Evolutionary conservation across 2,888 invertebrate genomes (phyloP).

Genomic region (Pemphredon lugubris): DNA sequence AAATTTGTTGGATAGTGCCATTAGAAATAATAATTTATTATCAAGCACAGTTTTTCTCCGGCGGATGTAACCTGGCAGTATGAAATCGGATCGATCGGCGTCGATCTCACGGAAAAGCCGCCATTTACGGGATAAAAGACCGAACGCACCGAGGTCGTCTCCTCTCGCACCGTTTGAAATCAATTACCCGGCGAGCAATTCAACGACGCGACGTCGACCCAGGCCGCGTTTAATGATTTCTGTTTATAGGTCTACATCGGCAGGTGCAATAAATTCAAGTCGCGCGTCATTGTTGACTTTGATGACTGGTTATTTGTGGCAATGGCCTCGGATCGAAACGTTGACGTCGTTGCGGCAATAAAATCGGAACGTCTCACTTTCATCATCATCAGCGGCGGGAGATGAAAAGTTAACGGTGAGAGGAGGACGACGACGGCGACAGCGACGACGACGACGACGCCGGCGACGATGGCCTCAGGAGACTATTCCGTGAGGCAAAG

Average conservation of each 20-base stretch:
- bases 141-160: constrained; percentile 48
- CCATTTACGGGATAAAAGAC: constrained; percentile 37
- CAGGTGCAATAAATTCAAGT: constrained; percentile 61
- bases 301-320: constrained; percentile 57
- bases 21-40: too few species aligned
- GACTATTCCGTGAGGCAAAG: not conserved
- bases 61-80: too few species aligned
- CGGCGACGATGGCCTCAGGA: too few species aligned
- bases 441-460: too few species aligned
- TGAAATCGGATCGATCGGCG: not conserved
- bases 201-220: constrained; percentile 21
- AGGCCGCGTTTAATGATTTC: constrained; percentile 56
- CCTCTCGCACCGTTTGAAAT: constrained; percentile 43
- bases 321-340: constrained; percentile 56
- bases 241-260: constrained; percentile 54
- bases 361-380: constrained; percentile 57
- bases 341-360: constrained; percentile 48
- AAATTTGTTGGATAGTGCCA: too few species aligned
- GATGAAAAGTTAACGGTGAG: constrained; percentile 12
- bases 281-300: constrained; percentile 55
- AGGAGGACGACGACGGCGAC: not conserved
- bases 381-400: constrained; percentile 14
- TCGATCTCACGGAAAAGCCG: constrained; percentile 38
- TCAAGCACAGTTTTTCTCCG: too few species aligned
- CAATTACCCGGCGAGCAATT: constrained; percentile 54